Evolutionary conservation across 2,113 vertebrate species (phyloP).

Genomic region (Microcebus griseorufus): DNA sequence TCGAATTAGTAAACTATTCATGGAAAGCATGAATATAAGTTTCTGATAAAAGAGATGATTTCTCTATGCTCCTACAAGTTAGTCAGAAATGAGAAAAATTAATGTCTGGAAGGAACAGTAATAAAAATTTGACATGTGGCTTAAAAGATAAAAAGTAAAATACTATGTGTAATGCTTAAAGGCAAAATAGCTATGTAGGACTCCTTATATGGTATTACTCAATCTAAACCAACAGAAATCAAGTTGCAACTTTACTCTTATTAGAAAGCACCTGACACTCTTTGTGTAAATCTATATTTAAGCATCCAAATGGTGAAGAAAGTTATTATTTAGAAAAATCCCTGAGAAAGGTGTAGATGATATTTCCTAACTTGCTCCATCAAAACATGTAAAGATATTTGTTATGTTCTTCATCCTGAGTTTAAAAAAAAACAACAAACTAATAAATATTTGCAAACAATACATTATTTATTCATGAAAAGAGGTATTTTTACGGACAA

Average conservation of each 20-base stretch:
- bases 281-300: background rate
- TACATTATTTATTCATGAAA: background rate
- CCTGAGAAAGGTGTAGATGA: background rate
- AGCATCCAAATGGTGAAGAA: background rate
- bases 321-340: background rate
- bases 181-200: background rate
- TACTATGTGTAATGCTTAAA: background rate
- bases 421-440: background rate
- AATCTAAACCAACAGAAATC: background rate
- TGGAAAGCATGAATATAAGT: background rate
- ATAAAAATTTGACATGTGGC: background rate
- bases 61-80: background rate
- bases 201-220: background rate
- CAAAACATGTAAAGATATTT: background rate
- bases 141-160: conserved; percentile 16
- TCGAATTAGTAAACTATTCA: background rate
- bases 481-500: background rate
- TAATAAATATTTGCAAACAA: background rate
- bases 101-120: background rate
- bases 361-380: background rate
- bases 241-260: background rate
- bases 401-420: background rate
- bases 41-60: background rate
- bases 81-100: background rate
- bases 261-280: background rate